phyloP scores from a whole-genome alignment of 2,797 vertebrate species.

The Sylvilagus floridanus region DNA sequence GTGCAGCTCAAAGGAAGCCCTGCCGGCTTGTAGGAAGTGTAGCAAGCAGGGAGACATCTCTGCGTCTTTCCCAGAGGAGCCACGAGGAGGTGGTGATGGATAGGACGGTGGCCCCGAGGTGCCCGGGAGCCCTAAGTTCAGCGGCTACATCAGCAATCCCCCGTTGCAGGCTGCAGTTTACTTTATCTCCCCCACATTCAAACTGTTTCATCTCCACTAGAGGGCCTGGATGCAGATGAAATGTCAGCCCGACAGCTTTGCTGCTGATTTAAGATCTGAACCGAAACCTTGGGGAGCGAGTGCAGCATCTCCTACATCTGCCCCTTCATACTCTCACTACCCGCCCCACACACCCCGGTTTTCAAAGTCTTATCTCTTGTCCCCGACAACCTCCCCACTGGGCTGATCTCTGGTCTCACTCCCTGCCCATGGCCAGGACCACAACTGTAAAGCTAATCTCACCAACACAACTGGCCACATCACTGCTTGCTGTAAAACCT shows the following conservation, averaged over 20 bases:
- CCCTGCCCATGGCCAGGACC: background rate
- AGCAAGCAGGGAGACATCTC: background rate
- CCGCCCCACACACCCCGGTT: background rate
- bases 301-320: background rate
- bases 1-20: background rate
- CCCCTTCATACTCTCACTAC: background rate
- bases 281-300: background rate
- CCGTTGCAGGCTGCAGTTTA: background rate
- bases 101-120: accelerated
- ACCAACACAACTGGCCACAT: background rate
- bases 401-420: background rate
- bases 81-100: background rate
- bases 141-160: background rate
- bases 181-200: background rate
- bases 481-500: background rate
- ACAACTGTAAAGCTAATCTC: background rate
- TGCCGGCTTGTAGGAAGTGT: background rate
- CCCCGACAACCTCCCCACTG: background rate
- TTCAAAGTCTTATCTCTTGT: background rate
- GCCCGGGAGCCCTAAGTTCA: background rate
- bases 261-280: background rate
- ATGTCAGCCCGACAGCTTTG: conserved; percentile 3
- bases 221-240: conserved; percentile 57
- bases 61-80: background rate
- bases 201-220: conserved; percentile 61